Percentiles rank a stretch among this genome's conserved stretches.
These are phyloP conservation scores for Clarias macrocephalus DNA, from an alignment of 2,113 vertebrate genomes.

Conservation along the genomic window DNA sequence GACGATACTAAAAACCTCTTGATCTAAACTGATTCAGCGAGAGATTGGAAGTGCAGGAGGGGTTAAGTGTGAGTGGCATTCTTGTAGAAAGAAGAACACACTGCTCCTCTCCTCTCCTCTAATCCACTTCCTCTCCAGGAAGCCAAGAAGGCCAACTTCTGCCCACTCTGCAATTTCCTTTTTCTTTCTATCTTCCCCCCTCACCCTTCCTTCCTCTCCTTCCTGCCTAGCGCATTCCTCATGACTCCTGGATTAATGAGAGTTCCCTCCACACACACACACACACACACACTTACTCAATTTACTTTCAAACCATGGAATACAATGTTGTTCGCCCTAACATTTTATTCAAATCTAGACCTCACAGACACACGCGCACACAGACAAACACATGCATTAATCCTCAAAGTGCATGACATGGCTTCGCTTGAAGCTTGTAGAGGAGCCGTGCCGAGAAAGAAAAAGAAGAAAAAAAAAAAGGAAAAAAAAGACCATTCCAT, in stretches of 20 bases:
- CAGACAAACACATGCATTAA: not conserved
- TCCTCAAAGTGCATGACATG: not conserved
- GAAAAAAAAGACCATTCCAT: slow-evolving; percentile 15
- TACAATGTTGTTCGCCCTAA: no score
- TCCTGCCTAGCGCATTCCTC: slow-evolving; percentile 57
- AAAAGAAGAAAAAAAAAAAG: not conserved
- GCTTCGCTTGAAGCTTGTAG: not conserved
- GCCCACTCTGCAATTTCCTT: slow-evolving; percentile 78
- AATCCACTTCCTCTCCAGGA: slow-evolving; percentile 78
- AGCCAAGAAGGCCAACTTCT: slow-evolving; percentile 76
- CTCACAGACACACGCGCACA: not conserved
- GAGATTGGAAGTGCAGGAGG: not conserved
- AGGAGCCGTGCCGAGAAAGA: slow-evolving; percentile 19
- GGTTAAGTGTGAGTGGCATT: slow-evolving; percentile 61
- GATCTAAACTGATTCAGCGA: not conserved
- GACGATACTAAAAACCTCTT: not conserved
- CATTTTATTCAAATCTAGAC: not conserved
- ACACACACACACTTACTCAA: not conserved
- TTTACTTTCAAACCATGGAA: not conserved
- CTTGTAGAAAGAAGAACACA: slow-evolving; percentile 65
- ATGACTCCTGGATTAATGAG: slow-evolving; percentile 62
- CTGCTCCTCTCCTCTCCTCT: slow-evolving; percentile 59
- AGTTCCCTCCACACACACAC: slow-evolving; percentile 46
- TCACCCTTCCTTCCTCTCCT: slow-evolving; percentile 33
- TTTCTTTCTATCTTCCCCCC: slow-evolving; percentile 64